Evolutionary conservation across 1,140 invertebrate species (phyloP).

Genomic region (Sycophaga agraensis): DNA sequence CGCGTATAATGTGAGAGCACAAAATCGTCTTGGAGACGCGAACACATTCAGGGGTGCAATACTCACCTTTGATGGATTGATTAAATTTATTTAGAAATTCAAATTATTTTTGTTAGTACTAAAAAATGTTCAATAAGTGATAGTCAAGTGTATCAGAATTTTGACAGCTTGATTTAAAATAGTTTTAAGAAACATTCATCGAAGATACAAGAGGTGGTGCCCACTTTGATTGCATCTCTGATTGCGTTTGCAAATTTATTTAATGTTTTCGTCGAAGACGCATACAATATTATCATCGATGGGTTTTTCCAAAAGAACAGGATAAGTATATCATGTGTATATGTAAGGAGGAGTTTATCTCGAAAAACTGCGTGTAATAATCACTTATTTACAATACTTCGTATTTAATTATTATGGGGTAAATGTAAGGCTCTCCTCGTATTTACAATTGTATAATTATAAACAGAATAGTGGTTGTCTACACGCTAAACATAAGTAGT

Average conservation of each 20-base stretch:
- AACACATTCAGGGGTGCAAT: constrained; percentile 13
- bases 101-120: no score
- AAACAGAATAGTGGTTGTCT: constrained; percentile 24
- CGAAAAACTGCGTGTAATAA: constrained; percentile 27
- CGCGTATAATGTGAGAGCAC: constrained; percentile 1
- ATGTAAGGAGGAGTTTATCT: constrained; percentile 5
- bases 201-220: no score
- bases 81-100: no score
- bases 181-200: no score
- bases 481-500: constrained; percentile 27
- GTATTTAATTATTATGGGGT: constrained; percentile 28
- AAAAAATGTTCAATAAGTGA: no score
- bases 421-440: constrained; percentile 29
- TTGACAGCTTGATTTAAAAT: no score
- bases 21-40: background rate
- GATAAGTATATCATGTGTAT: background rate
- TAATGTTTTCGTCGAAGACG: background rate
- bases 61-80: no score
- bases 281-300: background rate
- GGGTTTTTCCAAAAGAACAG: background rate
- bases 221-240: background rate
- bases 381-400: constrained; percentile 32
- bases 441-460: constrained; percentile 29
- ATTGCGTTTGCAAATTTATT: constrained; percentile 6
- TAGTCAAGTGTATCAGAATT: no score